phyloP scores from a whole-genome alignment of 2,113 vertebrate genomes.

The Anseranas semipalmata region DNA sequence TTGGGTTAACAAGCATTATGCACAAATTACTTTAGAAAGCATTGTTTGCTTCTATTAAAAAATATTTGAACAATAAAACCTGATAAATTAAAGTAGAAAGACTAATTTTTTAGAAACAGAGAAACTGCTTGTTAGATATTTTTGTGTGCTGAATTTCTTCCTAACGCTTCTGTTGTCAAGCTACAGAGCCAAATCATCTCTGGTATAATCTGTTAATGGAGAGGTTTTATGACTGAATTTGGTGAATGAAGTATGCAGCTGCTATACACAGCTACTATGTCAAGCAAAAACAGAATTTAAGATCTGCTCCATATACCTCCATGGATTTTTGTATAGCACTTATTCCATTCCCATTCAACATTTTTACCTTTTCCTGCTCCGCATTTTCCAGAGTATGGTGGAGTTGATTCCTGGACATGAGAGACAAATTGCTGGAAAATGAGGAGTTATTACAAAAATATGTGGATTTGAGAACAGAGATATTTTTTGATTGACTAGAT shows the following conservation, averaged over 20 bases:
- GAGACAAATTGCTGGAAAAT: neutral
- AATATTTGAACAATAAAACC: neutral
- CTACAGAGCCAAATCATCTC: neutral
- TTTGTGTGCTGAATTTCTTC: neutral
- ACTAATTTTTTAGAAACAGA: neutral
- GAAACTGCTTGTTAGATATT: neutral
- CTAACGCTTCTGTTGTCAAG: neutral
- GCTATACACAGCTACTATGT: neutral
- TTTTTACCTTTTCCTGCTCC: neutral
- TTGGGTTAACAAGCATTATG: neutral
- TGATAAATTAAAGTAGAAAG: neutral
- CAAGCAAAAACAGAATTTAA: neutral
- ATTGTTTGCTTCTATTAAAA: neutral
- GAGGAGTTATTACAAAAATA: neutral
- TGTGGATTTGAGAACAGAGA: neutral
- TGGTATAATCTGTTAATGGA: neutral
- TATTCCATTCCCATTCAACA: neutral
- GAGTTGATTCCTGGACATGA: neutral
- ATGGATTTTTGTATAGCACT: accelerated
- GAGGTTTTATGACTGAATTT: neutral
- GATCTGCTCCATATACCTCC: accelerated
- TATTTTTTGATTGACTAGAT: neutral
- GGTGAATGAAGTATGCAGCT: neutral
- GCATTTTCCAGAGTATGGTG: accelerated
- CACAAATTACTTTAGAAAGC: neutral